Base-by-base conservation (phyloP, 2,797 vertebrate genomes). In the Muraenolepis orangiensis region DNA sequence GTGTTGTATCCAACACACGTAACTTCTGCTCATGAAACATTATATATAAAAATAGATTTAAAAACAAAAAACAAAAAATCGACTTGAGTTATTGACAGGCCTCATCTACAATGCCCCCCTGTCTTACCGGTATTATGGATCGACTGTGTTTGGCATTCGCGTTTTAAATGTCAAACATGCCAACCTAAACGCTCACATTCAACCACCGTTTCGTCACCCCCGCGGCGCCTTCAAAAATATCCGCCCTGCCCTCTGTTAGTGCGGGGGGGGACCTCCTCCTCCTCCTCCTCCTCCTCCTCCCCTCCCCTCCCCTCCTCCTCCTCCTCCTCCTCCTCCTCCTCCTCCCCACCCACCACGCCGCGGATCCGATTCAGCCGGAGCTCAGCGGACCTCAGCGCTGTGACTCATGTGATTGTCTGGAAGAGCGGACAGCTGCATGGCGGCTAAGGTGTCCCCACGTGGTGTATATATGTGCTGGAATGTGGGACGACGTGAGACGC, bases 351-450 rank as follows among this genome's bases (percentile, higher is more conserved):
- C n/a, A n/a, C n/a, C 36, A 67, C 75, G 80, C 42, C 80, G 71
- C 68, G 29, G 61, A 51, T 51, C 46, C 18, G 18, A 57, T 57
- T 57, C 51, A 57, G 51, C 20, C 57, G 8, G n/a, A n/a, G n/a
- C n/a, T n/a, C n/a, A 4, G 1, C 42, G 18, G 42, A 51, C 42
- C 6, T 20, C 1, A 20, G 18, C 40, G 51, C 86, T 85, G 23
- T 73, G 75, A 79, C 73, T 18, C 26, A 74, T 71, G 42, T 79
- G 84, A 81, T 80, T 74, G 80, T 74, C 82, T 72, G 76, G 38
- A 61, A 20, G 73, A 75, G 72, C 70, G 6, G 13, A 85, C 87
- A 90, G 87, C 86, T 90, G 89, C 77, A 66, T 4, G 23, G 40
- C 20, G 5, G 72, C 66, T 64, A 26, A 12, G 67, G 68, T 85